Percentiles rank a stretch among this genome's conserved stretches.
phyloP scores from a whole-genome alignment of 2,113 vertebrate genomes.

The Myocastor coypus region DNA sequence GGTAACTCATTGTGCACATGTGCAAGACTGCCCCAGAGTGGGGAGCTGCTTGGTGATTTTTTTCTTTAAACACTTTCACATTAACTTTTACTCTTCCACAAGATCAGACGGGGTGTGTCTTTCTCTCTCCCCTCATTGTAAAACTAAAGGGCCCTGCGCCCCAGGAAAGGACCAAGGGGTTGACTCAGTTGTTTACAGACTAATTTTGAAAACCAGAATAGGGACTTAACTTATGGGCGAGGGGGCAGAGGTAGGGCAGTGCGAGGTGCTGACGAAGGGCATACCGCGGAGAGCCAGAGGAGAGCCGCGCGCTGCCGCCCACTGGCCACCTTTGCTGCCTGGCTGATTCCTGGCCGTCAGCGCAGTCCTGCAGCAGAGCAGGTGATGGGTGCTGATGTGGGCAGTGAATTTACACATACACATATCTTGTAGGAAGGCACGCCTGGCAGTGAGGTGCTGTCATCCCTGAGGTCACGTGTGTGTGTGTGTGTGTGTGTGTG shows the following conservation, averaged over 20 bases:
- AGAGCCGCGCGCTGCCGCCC: neutral
- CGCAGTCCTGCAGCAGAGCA: neutral
- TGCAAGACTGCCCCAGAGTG: constrained; percentile 42
- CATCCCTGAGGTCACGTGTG: neutral
- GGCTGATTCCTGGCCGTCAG: neutral
- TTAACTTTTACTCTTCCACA: constrained; percentile 51
- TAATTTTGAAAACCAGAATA: constrained; percentile 10
- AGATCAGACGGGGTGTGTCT: constrained; percentile 37
- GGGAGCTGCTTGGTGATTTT: constrained; percentile 43
- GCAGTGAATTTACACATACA: neutral
- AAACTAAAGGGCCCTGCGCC: constrained; percentile 54
- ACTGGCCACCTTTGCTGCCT: neutral
- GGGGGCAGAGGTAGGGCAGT: neutral
- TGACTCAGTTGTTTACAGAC: constrained; percentile 25
- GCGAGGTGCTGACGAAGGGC: neutral
- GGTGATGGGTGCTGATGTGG: constrained; percentile 8
- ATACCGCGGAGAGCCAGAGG: neutral
- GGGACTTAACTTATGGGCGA: neutral
- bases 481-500: neutral
- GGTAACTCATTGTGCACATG: constrained; percentile 26
- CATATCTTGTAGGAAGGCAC: neutral
- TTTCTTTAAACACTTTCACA: neutral
- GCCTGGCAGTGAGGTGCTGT: constrained; percentile 67
- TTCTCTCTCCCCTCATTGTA: neutral
- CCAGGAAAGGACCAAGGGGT: constrained; percentile 33